These are phyloP conservation scores for Rallus limicola DNA, from an alignment of 2,113 vertebrate species.

Conservation along the genomic window DNA sequence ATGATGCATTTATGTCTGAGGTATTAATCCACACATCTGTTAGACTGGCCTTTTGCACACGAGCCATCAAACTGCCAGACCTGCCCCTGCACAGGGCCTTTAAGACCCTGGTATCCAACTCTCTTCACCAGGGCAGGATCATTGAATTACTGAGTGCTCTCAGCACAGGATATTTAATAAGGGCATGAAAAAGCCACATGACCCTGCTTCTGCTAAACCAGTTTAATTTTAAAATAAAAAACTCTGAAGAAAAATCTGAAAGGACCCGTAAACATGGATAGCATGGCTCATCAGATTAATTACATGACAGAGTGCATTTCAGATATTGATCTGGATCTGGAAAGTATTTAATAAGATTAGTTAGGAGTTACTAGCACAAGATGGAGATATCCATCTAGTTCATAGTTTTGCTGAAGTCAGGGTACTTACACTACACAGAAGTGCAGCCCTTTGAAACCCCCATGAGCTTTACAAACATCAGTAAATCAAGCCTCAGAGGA, in stretches of 20 bases:
- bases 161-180: constrained; percentile 28
- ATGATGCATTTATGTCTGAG: neutral
- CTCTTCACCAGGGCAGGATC: neutral
- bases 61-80: neutral
- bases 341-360: constrained; percentile 45
- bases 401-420: constrained; percentile 44
- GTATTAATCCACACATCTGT: neutral
- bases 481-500: neutral
- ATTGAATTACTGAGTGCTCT: constrained; percentile 26
- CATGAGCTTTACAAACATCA: neutral
- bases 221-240: constrained; percentile 54
- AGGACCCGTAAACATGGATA: neutral
- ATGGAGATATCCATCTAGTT: constrained; percentile 14
- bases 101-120: neutral
- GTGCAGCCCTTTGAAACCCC: neutral
- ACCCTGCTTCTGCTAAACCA: neutral
- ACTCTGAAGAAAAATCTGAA: constrained; percentile 3
- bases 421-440: neutral
- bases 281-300: constrained; percentile 35
- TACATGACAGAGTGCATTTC: constrained; percentile 55
- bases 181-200: constrained; percentile 13
- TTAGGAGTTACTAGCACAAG: constrained; percentile 21
- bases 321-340: constrained; percentile 42
- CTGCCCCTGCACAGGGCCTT: neutral
- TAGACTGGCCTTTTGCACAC: neutral